Conservation (phyloP, 1,140 invertebrate species). For the Cyclina sinensis region DNA sequence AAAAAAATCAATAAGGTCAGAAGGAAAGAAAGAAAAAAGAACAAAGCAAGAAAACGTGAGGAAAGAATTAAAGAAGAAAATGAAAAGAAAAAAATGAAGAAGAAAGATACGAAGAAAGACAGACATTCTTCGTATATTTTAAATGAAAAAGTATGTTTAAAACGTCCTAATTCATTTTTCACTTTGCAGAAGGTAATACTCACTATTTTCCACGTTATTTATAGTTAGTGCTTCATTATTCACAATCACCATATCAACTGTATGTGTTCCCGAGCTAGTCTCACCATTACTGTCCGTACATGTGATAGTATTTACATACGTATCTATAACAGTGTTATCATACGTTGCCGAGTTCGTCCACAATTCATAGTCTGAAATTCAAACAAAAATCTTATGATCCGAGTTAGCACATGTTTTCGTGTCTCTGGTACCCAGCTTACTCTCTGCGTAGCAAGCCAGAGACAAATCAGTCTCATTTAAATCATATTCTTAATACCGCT, state of each 20-base stretch:
- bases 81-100: too few species aligned
- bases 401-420: neutral
- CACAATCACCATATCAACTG: neutral
- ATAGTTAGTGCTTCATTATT: neutral
- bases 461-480: too few species aligned
- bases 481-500: too few species aligned
- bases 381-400: neutral
- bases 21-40: neutral
- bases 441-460: too few species aligned
- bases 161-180: too few species aligned
- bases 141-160: too few species aligned
- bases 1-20: neutral
- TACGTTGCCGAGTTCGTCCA: neutral
- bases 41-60: too few species aligned
- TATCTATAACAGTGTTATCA: neutral
- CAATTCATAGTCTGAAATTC: constrained; percentile 39
- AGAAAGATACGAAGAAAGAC: too few species aligned
- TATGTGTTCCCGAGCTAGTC: neutral
- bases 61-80: too few species aligned
- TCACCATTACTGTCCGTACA: constrained; percentile 27
- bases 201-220: constrained; percentile 9
- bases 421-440: too few species aligned
- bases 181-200: too few species aligned
- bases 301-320: neutral
- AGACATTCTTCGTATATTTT: too few species aligned